Conservation (phyloP, 2,113 vertebrate species). For the Camarhynchus parvulus region DNA sequence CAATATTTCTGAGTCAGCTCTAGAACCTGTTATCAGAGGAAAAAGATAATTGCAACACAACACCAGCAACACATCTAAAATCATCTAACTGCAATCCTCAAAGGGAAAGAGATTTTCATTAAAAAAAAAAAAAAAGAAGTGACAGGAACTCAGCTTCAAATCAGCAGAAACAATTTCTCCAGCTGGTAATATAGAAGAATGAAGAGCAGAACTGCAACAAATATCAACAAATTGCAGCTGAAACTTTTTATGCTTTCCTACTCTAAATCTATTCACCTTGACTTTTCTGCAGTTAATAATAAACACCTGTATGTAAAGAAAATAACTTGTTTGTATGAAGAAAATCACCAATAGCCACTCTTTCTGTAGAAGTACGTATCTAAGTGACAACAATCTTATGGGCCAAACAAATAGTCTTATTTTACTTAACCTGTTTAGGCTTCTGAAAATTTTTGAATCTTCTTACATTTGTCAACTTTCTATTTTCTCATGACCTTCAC, state of each 20-base stretch:
- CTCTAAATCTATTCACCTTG: background rate
- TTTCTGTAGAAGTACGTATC: background rate
- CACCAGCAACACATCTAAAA: background rate
- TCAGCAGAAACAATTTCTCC: background rate
- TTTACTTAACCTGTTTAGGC: background rate
- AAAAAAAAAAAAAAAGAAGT: background rate
- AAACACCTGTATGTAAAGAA: background rate
- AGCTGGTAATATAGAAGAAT: background rate
- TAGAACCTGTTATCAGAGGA: conserved; percentile 65
- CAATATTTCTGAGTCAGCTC: conserved; percentile 77
- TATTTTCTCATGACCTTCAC: background rate
- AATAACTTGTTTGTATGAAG: background rate
- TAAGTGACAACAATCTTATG: background rate
- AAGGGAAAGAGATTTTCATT: background rate
- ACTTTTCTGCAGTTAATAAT: background rate
- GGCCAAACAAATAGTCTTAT: background rate
- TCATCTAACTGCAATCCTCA: background rate
- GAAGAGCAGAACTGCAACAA: background rate
- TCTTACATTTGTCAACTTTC: background rate
- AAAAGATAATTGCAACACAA: background rate
- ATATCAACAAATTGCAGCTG: background rate
- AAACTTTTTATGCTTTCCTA: background rate
- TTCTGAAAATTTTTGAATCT: background rate
- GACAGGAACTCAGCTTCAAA: background rate
- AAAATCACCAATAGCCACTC: background rate